These are phyloP conservation scores for Branchipolynoe longqiensis DNA, from an alignment of 2,888 invertebrate genomes.

Conservation along the genomic window DNA sequence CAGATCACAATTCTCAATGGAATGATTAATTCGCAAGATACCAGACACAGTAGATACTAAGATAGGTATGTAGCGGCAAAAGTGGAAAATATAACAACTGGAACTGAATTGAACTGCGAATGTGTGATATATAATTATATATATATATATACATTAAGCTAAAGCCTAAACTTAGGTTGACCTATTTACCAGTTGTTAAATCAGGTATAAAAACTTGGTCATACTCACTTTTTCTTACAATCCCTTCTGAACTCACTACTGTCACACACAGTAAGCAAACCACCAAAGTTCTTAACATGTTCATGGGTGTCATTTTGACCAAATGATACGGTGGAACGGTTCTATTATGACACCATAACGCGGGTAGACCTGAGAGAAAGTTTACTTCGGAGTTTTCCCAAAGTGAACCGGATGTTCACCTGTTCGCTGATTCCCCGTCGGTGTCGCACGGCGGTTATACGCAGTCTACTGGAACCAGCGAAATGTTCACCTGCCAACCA, in stretches of 20 bases:
- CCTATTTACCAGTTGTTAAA: not conserved
- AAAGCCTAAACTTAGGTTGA: not conserved
- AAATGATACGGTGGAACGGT: not conserved
- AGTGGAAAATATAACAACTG: not conserved
- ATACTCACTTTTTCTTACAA: constrained; percentile 27
- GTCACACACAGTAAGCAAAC: not conserved
- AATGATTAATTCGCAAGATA: not conserved
- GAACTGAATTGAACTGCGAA: not conserved
- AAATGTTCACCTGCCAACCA: not conserved
- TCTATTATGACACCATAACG: constrained; percentile 17
- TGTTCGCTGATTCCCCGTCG: not conserved
- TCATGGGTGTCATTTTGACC: constrained; percentile 12
- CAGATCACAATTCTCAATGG: not conserved
- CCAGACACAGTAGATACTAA: not conserved
- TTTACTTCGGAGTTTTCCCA: not conserved
- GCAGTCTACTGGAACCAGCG: not conserved
- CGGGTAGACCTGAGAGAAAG: not conserved
- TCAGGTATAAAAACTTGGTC: not conserved
- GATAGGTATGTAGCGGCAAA: not conserved
- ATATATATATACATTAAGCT: not conserved
- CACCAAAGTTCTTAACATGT: not conserved
- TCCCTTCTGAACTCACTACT: not conserved
- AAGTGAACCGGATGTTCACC: constrained; percentile 17
- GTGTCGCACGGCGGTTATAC: not conserved
- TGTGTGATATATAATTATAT: not conserved